Evolutionary conservation across 2,113 vertebrate genomes (phyloP).

Genomic region (human): GRCh38 chr22:27019001-27019500

Average conservation of each 20-base stretch:
- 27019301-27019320: background rate
- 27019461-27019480: accelerated
- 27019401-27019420: background rate
- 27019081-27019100: background rate
- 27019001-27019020: background rate
- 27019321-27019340: background rate
- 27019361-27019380: background rate
- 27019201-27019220: accelerated
- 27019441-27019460: background rate
- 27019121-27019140: background rate
- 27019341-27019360: background rate
- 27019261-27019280: accelerated
- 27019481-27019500: accelerated
- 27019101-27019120: accelerated
- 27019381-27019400: background rate
- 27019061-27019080: background rate
- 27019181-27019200: accelerated
- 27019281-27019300: background rate
- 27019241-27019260: background rate
- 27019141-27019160: accelerated
- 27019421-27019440: background rate
- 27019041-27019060: background rate
- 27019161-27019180: background rate
- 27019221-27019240: background rate
- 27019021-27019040: background rate